Percentiles rank a stretch among this genome's conserved stretches.
Conservation (phyloP, 2,888 invertebrate genomes). For the Nomada ruficornis region DNA sequence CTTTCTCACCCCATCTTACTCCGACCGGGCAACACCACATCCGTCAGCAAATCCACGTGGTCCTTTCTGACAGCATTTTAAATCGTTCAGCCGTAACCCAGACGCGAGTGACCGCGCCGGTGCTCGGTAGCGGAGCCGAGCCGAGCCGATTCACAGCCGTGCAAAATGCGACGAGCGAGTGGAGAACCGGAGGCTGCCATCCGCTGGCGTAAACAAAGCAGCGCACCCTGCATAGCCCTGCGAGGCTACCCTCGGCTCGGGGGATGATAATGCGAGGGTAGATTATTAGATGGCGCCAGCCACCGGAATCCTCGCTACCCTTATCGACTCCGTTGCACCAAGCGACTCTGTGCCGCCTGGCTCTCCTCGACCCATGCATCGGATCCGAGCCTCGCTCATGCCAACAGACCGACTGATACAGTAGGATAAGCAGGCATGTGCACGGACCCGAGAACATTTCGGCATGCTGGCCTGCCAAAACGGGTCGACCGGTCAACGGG, state of each 20-base stretch:
- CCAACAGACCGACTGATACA: too few species aligned
- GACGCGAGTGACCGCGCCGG: slow-evolving; percentile 8
- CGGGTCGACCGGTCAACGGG: slow-evolving; percentile 52
- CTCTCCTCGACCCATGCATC: slow-evolving; percentile 12
- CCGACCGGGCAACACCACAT: slow-evolving; percentile 43
- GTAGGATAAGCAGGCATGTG: slow-evolving; percentile 30
- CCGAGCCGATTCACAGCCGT: slow-evolving; percentile 9
- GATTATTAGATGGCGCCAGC: slow-evolving; percentile 68
- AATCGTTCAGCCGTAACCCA: slow-evolving; percentile 3
- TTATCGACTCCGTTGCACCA: slow-evolving; percentile 79
- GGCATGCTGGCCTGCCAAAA: slow-evolving; percentile 36
- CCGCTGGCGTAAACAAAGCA: slow-evolving; percentile 48
- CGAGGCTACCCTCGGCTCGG: neutral
- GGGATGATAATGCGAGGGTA: slow-evolving; percentile 36
- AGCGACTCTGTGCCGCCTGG: slow-evolving; percentile 57
- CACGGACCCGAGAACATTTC: slow-evolving; percentile 57
- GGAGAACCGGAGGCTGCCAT: neutral
- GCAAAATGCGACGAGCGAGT: slow-evolving; percentile 7
- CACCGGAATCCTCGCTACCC: slow-evolving; percentile 55
- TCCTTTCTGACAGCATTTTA: slow-evolving; percentile 45
- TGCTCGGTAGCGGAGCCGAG: neutral
- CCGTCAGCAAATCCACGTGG: slow-evolving; percentile 53
- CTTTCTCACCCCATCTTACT: slow-evolving; percentile 53
- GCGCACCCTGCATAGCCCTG: slow-evolving; percentile 37
- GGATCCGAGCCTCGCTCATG: too few species aligned